phyloP scores from a whole-genome alignment of 2,888 invertebrate genomes.

The Amphipoea oculea region DNA sequence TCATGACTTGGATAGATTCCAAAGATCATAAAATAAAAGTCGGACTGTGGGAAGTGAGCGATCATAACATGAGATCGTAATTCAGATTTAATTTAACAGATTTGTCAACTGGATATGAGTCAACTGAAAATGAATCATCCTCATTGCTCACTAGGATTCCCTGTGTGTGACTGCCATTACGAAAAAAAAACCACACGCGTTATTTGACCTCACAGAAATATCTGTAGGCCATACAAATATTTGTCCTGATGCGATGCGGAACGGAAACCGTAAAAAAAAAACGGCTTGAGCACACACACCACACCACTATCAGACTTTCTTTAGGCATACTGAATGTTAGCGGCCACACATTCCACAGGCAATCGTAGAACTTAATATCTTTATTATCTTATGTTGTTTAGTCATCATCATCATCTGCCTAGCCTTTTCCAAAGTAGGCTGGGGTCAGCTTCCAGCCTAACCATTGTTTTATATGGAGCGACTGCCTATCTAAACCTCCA shows the following conservation, averaged over 20 bases:
- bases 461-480: not conserved
- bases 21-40: conserved; percentile 56
- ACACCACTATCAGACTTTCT: conserved; percentile 13
- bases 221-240: conserved; percentile 45
- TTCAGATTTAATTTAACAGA: conserved; percentile 43
- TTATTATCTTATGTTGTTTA: not conserved
- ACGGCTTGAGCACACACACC: conserved; percentile 10
- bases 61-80: conserved; percentile 19
- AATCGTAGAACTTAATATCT: not conserved
- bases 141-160: conserved; percentile 48
- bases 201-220: conserved; percentile 36
- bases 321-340: conserved; percentile 10
- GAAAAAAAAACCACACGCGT: conserved; percentile 18
- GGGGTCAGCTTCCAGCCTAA: too few relatives aligned
- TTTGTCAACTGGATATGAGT: conserved; percentile 51
- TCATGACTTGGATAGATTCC: conserved; percentile 56
- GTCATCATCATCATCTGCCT: not conserved
- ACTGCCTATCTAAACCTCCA: not conserved
- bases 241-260: conserved; percentile 13
- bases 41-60: conserved; percentile 38
- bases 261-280: conserved; percentile 34
- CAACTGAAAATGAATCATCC: conserved; percentile 45
- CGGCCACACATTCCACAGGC: conserved; percentile 37
- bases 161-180: conserved; percentile 24
- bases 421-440: too few relatives aligned